phyloP scores from a whole-genome alignment of 1,140 invertebrate species.

The Philaenus spumarius region DNA sequence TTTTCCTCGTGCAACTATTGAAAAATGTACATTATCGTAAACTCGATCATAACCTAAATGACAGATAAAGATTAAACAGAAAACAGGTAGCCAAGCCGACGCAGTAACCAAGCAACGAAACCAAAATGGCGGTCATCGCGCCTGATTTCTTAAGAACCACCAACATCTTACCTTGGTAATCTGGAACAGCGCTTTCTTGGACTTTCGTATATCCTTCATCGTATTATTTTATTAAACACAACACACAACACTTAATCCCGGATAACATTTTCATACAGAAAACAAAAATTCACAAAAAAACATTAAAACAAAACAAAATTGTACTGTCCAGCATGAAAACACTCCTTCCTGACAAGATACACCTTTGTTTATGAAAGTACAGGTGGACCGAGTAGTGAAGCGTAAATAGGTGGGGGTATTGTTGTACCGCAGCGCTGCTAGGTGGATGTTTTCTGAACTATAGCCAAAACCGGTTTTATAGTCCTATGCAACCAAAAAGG shows the following conservation, averaged over 20 bases:
- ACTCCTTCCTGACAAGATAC: not conserved
- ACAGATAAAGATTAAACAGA: too few relatives aligned
- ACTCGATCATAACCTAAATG: too few relatives aligned
- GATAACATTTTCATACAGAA: not conserved
- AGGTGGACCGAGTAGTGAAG: not conserved
- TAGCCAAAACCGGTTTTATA: too few relatives aligned
- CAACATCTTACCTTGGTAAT: slow-evolving; percentile 46
- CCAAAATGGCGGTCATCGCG: too few relatives aligned
- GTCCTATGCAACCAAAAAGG: not conserved
- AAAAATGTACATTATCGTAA: too few relatives aligned
- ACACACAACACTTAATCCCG: not conserved
- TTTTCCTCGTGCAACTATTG: too few relatives aligned
- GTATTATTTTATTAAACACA: slow-evolving; percentile 16
- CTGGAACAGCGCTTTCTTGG: slow-evolving; percentile 47
- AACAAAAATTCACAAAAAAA: slow-evolving; percentile 2
- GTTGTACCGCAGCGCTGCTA: not conserved
- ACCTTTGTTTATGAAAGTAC: slow-evolving; percentile 15
- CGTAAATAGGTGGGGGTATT: not conserved
- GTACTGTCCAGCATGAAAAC: not conserved
- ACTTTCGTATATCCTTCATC: slow-evolving; percentile 43
- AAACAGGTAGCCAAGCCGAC: too few relatives aligned
- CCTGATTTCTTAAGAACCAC: not conserved
- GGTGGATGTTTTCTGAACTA: not conserved
- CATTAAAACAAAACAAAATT: not conserved
- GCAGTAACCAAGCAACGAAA: too few relatives aligned